Base-by-base conservation (phyloP, 2,113 vertebrate species). In the Bostrychus sinensis region DNA sequence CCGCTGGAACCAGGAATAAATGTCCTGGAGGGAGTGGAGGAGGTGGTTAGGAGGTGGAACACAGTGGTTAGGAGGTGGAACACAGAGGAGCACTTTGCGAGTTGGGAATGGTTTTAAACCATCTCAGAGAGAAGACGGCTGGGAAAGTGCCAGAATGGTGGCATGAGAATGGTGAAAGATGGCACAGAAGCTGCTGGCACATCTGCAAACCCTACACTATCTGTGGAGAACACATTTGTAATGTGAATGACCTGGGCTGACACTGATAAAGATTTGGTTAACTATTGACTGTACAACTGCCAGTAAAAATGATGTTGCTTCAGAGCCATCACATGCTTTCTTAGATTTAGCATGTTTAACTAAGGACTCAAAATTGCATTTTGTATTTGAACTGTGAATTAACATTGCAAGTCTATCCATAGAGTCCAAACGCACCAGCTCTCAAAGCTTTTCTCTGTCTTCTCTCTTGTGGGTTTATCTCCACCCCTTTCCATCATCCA, bases 401-500 rank as follows among this genome's bases (percentile, higher is more conserved):
- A 34, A 34, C 11, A 34, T 14, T 4, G 48, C 25, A n/a, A 9
- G 1, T 50, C 23, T 50, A 50, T 50, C 46, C 16, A 25, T 50
- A 14, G 46, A 28, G 48, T 45, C n/a, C 25, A 30, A 34, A 20
- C 28, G 14, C 9, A 55, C 30, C 19, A 42, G 16, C 7, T 9
- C 22, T 48, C 14, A 25, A 59, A 50, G 10, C 43, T 42, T 30
- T 56, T 57, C 30, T 69, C 23, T 43, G 22, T 17, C 42, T 50
- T n/a, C 34, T 46, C 22, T 56, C 23, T 17, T 25, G 53, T 53
- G 50, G 10, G 36, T 70, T 73, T 66, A 75, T 67, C 23, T 62
- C 82, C 81, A 75, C 81, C 73, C 80, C 83, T 57, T 74, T 22
- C 48, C 69, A 51, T 83, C 36, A 63, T 68, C 84, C 84, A 85